A percentile compares a stretch with the other conserved stretches of the same genome.
Conservation (phyloP, 2,888 invertebrate genomes). For the Oscheius sp. region DNA sequence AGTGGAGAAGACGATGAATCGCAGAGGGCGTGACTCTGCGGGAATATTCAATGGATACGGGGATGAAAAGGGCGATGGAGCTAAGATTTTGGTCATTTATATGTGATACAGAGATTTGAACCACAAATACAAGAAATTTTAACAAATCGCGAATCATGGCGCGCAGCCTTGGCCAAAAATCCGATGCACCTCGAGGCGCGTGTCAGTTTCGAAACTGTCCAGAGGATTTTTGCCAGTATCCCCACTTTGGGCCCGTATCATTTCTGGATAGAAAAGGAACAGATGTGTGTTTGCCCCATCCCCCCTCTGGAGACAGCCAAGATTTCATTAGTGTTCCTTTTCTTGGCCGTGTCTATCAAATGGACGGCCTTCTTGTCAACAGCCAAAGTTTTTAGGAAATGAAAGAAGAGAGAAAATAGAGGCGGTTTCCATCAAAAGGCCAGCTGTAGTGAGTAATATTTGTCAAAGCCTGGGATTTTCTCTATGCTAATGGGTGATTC, state of each 20-base stretch:
- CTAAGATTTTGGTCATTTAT: neutral
- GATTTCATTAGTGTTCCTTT: slow-evolving; percentile 18
- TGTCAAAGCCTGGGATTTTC: neutral
- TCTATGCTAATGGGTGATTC: slow-evolving; percentile 4
- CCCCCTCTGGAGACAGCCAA: no score
- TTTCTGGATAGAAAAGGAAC: neutral
- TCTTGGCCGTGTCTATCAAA: slow-evolving; percentile 4
- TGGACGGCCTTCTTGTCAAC: neutral
- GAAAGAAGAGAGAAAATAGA: neutral
- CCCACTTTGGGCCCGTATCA: no score
- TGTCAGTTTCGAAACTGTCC: no score
- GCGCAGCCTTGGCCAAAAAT: no score
- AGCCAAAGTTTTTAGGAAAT: neutral
- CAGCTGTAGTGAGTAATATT: slow-evolving; percentile 10
- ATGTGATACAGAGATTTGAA: no score
- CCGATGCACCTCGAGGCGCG: no score
- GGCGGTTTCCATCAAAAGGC: neutral
- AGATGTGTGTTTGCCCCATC: neutral
- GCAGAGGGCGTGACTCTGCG: neutral
- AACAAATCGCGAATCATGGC: no score
- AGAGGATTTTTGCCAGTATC: no score
- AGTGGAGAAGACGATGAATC: neutral
- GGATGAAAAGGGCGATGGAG: neutral
- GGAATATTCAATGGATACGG: neutral
- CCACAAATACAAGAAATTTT: no score